A percentile compares a stretch with the other conserved stretches of the same genome.
These are phyloP conservation scores for Helicolenus hilgendorfi DNA, from an alignment of 2,797 vertebrate species.

Conservation along the genomic window DNA sequence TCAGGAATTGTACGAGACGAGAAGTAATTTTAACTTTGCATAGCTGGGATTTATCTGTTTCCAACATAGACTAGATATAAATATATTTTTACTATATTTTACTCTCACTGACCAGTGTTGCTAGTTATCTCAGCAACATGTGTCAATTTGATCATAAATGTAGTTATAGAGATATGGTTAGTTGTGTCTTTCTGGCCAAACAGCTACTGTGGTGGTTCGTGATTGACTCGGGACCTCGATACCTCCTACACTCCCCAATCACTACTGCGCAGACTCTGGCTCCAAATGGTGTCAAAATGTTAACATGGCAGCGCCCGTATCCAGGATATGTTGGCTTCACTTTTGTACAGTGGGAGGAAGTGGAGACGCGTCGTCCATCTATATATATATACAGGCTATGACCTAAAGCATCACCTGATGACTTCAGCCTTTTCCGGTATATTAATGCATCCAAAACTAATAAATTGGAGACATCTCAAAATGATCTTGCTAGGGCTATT, in stretches of 20 bases:
- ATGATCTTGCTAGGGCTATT: background rate
- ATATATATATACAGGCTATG: background rate
- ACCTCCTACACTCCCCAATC: background rate
- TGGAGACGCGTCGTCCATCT: too few relatives aligned
- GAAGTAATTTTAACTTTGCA: background rate
- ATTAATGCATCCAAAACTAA: background rate
- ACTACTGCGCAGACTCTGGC: too few relatives aligned
- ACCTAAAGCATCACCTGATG: background rate
- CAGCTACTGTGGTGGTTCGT: too few relatives aligned
- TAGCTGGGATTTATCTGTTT: background rate
- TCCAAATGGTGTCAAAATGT: too few relatives aligned
- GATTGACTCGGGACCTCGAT: too few relatives aligned
- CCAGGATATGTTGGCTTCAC: too few relatives aligned
- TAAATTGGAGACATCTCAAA: background rate
- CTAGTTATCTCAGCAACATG: background rate
- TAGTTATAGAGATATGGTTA: too few relatives aligned
- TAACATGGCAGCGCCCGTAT: too few relatives aligned
- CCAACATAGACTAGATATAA: too few relatives aligned
- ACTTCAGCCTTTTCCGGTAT: background rate
- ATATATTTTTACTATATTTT: too few relatives aligned
- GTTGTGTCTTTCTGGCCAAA: too few relatives aligned
- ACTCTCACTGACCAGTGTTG: background rate
- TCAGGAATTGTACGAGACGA: background rate
- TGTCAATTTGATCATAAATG: too few relatives aligned
- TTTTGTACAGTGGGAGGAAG: background rate